Base-by-base conservation (phyloP, 2,888 invertebrate species). In the Chesias legatella region DNA sequence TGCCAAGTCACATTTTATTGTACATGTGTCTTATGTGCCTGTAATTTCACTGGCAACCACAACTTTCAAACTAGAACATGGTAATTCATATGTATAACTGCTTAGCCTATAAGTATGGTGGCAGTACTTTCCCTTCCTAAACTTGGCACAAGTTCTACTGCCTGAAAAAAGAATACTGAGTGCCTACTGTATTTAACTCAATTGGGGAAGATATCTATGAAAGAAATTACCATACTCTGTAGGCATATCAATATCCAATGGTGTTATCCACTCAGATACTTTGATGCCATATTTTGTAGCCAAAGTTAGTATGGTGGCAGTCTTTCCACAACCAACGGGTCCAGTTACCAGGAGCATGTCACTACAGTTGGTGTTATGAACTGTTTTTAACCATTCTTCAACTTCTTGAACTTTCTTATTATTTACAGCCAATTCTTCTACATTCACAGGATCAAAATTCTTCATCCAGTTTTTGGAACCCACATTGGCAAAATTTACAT, bases 241-340 rank as follows among this genome's bases (percentile, higher is more conserved):
- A 49, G 91, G 90, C 44, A 90, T 83, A 38, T 91, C 91, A 56
- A 91, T 90, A 73, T 94, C 94, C 6, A 93, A 57, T 3, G 96
- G 96, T 58, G 94, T 95, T 11, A 93, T 91, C 97, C 97, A 97
- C 76, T 97, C 96, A 21, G 91, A 83, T 22, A 94, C 63, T 56
- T 90, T 89, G 21, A 90, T 77, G 17, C 88, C 82, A 48, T 92
- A 73, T 56, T 92, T 91, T 37, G 89, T 85, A 22, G 94, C 93
- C 6, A 96, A 56, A 6, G 92, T 88, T 41, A 86, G 89, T 0
- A 96, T 57, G 0, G 95, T 91, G 0, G 92, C 90, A 1, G 96
- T 94, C 82, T 97, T 97, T 0, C 96, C 96, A 66, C 92, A 91
- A 0, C 97, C 97, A 0, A 96, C 91, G 10, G 97, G 95, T 0